Base-by-base conservation (phyloP, 2,888 invertebrate genomes). In the Gymnocheta viridis region DNA sequence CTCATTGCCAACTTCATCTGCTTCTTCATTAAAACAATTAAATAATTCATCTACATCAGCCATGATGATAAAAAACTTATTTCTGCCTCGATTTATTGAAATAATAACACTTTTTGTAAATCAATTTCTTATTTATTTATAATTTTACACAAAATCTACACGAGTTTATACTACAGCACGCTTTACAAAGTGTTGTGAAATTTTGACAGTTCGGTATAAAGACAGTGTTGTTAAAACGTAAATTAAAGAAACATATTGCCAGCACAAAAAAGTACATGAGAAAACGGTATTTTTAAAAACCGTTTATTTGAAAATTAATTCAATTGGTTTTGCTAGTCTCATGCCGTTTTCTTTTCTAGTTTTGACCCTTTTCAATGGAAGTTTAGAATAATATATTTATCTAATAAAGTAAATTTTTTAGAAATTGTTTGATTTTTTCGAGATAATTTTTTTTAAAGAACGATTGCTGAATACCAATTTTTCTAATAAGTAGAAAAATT, bases 21-120 rank as follows among this genome's bases (percentile, higher is more conserved):
- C 86, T 51, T 88, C 88, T 24, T 90, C 91, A 44, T 91, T 88
- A 29, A 92, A 92, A 78, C 92, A 91, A 76, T 90, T 87, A 78
- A 92, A 92, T 67, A 92, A 86, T 66, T 92, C 92, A 38, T 92
- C 91, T 10, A 92, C 89, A 79, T 92, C 90, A 70, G 91, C 90
- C 89, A 88, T 90, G 27, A 22, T 67, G 12, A 5, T 44, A 10
- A 41, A 10, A 51, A 35, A 47, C 12, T n/a, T 19, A n/a, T 17
- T 44, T 32, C 9, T 60, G 7, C 35, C 4, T 66, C 9, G n/a
- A 56, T 66, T 69, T 60, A 2, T 19, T 19, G 10, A 47, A 1
- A 10, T 60, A 22, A 6, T 62, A 32, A 56, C 3, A 24, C 19
- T 27, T 22, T 76, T 76, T 76, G 2, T 38, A 12, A 38, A 74